Evolutionary conservation across 2,888 invertebrate genomes (phyloP).

Genomic region (Oscheius myriophilus): DNA sequence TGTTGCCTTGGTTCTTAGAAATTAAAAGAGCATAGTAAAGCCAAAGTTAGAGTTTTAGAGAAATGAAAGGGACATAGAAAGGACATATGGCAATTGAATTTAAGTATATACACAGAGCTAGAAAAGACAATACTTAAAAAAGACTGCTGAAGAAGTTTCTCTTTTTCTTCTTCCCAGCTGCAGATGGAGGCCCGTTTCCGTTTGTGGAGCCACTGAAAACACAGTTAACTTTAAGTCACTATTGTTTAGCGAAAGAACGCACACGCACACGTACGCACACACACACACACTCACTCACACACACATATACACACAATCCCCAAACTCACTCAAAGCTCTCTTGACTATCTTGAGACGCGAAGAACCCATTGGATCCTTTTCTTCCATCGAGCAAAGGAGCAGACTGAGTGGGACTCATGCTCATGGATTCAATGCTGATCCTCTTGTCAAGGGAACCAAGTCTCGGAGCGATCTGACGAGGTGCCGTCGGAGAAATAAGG

Average conservation of each 20-base stretch:
- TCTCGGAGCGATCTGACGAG: slow-evolving; percentile 18
- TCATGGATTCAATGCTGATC: slow-evolving; percentile 5
- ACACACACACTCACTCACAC: too few relatives aligned
- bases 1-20: too few relatives aligned
- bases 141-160: slow-evolving; percentile 2
- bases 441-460: neutral
- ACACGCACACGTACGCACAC: too few relatives aligned
- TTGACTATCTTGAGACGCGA: slow-evolving; percentile 20
- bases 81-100: too few relatives aligned
- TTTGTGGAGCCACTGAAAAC: neutral
- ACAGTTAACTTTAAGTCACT: neutral
- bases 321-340: slow-evolving; percentile 31
- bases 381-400: slow-evolving; percentile 12
- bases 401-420: slow-evolving; percentile 6
- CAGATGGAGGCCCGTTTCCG: slow-evolving; percentile 3
- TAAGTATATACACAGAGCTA: neutral
- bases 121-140: neutral
- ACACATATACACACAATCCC: too few relatives aligned
- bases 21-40: too few relatives aligned
- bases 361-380: neutral
- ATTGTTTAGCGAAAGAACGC: too few relatives aligned
- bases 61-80: too few relatives aligned
- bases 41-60: too few relatives aligned
- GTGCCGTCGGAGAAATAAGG: slow-evolving; percentile 12
- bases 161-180: slow-evolving; percentile 4